phyloP scores from a whole-genome alignment of 2,113 vertebrate species.

The Heliornis fulica region DNA sequence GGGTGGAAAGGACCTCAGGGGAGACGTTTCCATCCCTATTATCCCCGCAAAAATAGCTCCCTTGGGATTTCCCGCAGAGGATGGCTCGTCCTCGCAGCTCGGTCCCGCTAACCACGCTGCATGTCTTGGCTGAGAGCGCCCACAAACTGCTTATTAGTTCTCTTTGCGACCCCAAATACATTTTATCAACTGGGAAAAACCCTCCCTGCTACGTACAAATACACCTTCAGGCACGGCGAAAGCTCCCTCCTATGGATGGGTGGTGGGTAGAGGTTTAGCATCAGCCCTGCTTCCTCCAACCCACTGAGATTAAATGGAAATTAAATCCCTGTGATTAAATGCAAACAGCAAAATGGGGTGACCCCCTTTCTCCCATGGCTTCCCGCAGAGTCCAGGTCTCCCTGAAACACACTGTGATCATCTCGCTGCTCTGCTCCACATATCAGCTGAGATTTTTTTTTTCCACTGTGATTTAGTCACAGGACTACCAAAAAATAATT shows the following conservation, averaged over 20 bases:
- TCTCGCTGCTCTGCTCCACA: accelerated
- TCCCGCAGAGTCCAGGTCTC: neutral
- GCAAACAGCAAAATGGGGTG: neutral
- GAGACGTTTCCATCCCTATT: neutral
- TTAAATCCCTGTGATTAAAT: neutral
- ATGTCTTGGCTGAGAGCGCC: accelerated
- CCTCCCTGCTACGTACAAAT: accelerated
- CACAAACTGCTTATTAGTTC: no score
- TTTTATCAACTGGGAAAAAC: neutral
- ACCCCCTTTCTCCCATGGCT: accelerated
- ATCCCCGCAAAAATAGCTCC: accelerated
- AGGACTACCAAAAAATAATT: neutral
- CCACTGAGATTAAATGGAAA: neutral
- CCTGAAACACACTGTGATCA: accelerated
- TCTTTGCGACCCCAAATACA: accelerated
- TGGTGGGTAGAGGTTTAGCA: neutral
- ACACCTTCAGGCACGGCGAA: accelerated
- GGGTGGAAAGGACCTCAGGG: no score
- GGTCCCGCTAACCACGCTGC: accelerated
- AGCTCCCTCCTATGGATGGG: accelerated
- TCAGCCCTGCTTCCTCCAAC: accelerated
- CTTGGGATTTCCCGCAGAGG: accelerated
- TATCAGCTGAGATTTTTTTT: neutral
- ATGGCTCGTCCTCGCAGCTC: neutral
- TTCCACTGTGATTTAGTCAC: neutral